Conservation (phyloP, 2,113 vertebrate species). For the Vicugna pacos region DNA sequence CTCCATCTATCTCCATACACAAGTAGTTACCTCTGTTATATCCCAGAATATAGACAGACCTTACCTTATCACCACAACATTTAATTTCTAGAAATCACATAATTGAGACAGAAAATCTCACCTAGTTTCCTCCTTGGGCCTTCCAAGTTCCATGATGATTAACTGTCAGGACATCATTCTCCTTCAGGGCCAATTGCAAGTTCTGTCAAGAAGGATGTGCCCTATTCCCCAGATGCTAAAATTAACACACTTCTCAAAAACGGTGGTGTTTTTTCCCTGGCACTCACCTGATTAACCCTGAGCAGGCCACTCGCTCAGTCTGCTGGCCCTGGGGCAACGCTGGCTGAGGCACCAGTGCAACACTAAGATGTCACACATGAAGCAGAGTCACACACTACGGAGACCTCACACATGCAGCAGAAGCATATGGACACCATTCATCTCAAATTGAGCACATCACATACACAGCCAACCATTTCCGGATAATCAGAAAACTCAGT, state of each 20-base stretch:
- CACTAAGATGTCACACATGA: background rate
- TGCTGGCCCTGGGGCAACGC: background rate
- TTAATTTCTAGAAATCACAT: constrained; percentile 40
- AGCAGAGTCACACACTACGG: background rate
- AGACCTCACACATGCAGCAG: background rate
- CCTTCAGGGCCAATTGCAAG: background rate
- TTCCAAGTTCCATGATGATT: background rate
- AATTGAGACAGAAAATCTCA: constrained; percentile 14
- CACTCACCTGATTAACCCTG: background rate
- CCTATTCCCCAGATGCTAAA: background rate
- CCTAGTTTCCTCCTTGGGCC: background rate
- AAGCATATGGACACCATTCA: background rate
- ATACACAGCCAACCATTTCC: background rate
- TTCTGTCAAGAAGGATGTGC: background rate
- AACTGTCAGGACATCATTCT: background rate
- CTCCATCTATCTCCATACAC: background rate
- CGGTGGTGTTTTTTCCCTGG: background rate
- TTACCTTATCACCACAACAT: background rate
- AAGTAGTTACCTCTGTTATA: background rate
- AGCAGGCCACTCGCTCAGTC: background rate
- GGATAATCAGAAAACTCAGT: background rate
- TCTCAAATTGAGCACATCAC: background rate
- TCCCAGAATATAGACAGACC: background rate
- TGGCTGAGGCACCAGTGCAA: background rate
- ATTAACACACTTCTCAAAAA: background rate